These are phyloP conservation scores for Agriopis marginaria DNA, from an alignment of 2,888 invertebrate species.

Conservation along the genomic window DNA sequence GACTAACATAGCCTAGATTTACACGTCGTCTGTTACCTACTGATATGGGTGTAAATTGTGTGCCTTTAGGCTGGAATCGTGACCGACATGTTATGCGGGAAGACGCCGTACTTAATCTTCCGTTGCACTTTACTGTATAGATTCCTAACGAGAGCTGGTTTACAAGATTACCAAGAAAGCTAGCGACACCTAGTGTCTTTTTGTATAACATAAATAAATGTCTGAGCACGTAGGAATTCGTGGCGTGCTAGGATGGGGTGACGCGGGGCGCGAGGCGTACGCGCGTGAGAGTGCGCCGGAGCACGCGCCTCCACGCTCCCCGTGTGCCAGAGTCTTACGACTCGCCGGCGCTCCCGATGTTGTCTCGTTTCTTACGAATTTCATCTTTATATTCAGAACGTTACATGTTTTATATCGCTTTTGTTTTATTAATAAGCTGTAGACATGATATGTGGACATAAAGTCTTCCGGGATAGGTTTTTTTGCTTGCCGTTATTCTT, in stretches of 20 bases:
- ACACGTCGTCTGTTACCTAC: conserved; percentile 9
- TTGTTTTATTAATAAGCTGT: conserved; percentile 41
- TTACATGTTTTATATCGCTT: conserved; percentile 44
- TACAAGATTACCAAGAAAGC: conserved; percentile 23
- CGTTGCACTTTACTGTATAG: conserved; percentile 14
- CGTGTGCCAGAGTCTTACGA: conserved; percentile 1
- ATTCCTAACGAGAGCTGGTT: conserved; percentile 11
- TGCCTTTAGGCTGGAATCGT: neutral
- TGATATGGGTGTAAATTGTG: conserved; percentile 9
- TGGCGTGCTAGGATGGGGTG: conserved; percentile 44
- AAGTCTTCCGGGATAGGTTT: conserved; percentile 42
- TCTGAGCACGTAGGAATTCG: conserved; percentile 69
- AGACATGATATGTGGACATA: conserved; percentile 40
- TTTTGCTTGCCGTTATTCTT: conserved; percentile 25
- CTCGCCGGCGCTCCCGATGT: conserved; percentile 43
- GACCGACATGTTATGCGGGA: neutral
- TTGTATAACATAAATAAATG: conserved; percentile 64
- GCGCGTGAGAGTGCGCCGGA: conserved; percentile 49
- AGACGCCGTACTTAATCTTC: conserved; percentile 11
- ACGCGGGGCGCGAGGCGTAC: conserved; percentile 21
- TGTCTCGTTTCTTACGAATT: conserved; percentile 48
- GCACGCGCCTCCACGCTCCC: conserved; percentile 50
- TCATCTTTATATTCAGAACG: conserved; percentile 45
- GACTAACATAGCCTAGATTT: conserved; percentile 20
- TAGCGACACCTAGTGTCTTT: conserved; percentile 12